These are phyloP conservation scores for Alaudala cheleensis DNA, from an alignment of 2,113 vertebrate genomes.

Conservation along the genomic window DNA sequence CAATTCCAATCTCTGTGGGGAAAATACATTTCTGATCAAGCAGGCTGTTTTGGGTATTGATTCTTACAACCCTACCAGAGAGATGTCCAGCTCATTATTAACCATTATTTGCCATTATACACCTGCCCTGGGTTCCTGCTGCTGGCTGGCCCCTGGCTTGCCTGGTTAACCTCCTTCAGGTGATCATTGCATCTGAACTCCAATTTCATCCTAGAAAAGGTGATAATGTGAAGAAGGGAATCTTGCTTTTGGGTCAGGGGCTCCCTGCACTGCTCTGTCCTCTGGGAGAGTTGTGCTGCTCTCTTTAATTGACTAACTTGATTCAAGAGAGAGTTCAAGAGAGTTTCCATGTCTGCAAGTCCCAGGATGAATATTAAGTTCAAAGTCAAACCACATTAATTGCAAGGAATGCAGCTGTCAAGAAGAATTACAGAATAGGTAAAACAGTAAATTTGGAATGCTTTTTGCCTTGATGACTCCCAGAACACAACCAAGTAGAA, in stretches of 20 bases:
- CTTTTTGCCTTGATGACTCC: not conserved
- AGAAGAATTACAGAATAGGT: not conserved
- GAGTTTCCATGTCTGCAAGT: not conserved
- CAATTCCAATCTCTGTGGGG: not conserved
- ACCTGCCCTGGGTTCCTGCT: not conserved
- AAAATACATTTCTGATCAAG: not conserved
- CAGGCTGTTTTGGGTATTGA: not conserved
- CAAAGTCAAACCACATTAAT: not conserved
- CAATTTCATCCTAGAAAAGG: not conserved
- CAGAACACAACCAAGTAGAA: not conserved
- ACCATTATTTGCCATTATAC: not conserved
- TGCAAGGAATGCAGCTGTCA: not conserved
- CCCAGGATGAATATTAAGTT: not conserved
- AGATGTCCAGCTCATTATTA: not conserved
- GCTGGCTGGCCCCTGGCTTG: not conserved
- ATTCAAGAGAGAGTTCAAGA: not conserved
- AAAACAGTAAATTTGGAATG: not conserved
- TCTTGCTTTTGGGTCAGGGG: not conserved
- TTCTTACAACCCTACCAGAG: not conserved
- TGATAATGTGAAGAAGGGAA: not conserved
- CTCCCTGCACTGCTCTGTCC: not conserved
- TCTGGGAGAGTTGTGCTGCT: not conserved
- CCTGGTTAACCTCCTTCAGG: not conserved
- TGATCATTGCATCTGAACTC: not conserved
- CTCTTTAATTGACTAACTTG: not conserved